Evolutionary conservation across 2,797 vertebrate species (phyloP).

Genomic region (Macrochelys suwanniensis): DNA sequence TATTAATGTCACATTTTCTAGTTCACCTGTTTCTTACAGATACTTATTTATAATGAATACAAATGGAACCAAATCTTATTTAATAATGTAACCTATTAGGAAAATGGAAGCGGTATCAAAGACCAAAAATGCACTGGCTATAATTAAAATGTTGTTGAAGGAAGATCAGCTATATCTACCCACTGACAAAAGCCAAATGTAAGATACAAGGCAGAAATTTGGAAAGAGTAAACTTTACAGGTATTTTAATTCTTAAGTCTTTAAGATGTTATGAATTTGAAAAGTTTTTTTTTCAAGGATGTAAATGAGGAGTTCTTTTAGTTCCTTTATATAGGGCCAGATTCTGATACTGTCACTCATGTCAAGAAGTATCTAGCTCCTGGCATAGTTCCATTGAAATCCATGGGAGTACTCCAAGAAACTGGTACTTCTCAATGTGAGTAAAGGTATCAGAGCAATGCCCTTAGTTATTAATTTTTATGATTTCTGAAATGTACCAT

Average conservation of each 20-base stretch:
- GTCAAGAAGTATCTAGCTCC: neutral
- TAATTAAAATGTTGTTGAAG: conserved; percentile 35
- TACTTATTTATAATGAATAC: conserved; percentile 47
- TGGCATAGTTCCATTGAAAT: neutral
- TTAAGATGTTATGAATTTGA: neutral
- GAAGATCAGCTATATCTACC: neutral
- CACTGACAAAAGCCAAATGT: neutral
- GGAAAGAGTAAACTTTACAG: neutral
- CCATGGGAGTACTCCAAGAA: neutral
- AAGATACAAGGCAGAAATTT: neutral
- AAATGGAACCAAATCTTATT: conserved; percentile 28
- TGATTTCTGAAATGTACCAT: neutral
- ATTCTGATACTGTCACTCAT: neutral
- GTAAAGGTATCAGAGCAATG: neutral
- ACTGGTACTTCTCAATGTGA: conserved; percentile 2
- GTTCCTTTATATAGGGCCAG: neutral
- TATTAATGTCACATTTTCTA: neutral
- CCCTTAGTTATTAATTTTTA: neutral
- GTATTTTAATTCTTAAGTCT: neutral
- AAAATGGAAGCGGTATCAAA: conserved; percentile 33
- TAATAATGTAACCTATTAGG: conserved; percentile 48
- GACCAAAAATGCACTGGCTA: conserved; percentile 44
- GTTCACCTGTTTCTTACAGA: conserved; percentile 31
- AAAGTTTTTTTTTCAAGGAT: neutral
- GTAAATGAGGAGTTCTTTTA: neutral